Evolutionary conservation across 2,888 invertebrate species (phyloP).

Genomic region (Erannis defoliaria): DNA sequence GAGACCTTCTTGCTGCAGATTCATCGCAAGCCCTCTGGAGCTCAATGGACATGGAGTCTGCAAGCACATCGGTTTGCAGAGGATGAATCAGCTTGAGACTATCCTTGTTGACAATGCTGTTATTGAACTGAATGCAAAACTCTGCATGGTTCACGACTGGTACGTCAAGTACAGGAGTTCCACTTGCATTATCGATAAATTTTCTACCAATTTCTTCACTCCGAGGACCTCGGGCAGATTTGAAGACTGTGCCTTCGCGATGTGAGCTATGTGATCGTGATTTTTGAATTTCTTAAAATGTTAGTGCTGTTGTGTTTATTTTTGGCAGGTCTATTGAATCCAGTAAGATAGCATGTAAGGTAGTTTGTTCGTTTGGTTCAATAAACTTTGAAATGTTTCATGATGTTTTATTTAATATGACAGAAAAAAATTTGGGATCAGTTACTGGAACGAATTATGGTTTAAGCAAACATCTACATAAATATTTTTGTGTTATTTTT

Average conservation of each 20-base stretch:
- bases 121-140: slow-evolving; percentile 60
- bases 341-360: background rate
- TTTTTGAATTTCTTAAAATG: background rate
- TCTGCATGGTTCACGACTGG: slow-evolving; percentile 65
- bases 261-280: background rate
- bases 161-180: slow-evolving; percentile 63
- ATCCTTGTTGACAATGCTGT: slow-evolving; percentile 69
- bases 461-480: too few species aligned
- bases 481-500: too few species aligned
- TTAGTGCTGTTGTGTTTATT: background rate
- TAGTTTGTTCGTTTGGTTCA: background rate
- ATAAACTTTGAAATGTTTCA: background rate
- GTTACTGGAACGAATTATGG: too few species aligned
- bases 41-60: slow-evolving; percentile 78
- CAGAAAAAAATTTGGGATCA: background rate
- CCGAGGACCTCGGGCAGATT: slow-evolving; percentile 54
- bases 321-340: slow-evolving; percentile 33
- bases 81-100: slow-evolving; percentile 74
- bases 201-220: slow-evolving; percentile 62
- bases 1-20: slow-evolving; percentile 70
- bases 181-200: slow-evolving; percentile 57
- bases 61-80: slow-evolving; percentile 79
- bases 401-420: background rate
- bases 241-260: slow-evolving; percentile 71
- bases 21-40: slow-evolving; percentile 73